A percentile compares a stretch with the other conserved stretches of the same genome.
These are phyloP conservation scores for Peromyscus polionotus DNA, from an alignment of 2,113 vertebrate species.

Conservation along the genomic window DNA sequence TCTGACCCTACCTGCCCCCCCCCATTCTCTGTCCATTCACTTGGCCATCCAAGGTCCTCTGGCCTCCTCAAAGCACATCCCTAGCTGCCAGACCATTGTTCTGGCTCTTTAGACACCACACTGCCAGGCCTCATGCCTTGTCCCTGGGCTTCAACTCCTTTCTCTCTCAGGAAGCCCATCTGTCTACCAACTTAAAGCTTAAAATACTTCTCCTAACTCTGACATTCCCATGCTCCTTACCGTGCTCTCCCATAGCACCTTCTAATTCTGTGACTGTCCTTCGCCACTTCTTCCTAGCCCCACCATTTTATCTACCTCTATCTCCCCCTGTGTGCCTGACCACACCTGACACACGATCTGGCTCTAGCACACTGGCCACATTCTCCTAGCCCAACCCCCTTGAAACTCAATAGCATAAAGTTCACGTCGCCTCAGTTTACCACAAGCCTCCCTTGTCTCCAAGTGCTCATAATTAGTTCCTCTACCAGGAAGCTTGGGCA, in stretches of 20 bases:
- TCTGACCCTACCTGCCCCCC: rapidly evolving
- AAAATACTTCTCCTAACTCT: background rate
- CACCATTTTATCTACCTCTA: background rate
- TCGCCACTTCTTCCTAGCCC: background rate
- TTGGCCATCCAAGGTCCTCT: background rate
- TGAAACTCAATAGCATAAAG: background rate
- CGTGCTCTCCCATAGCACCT: background rate
- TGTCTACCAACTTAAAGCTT: background rate
- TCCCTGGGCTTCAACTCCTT: background rate
- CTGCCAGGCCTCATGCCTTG: background rate
- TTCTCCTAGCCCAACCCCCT: background rate
- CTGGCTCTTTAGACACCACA: background rate
- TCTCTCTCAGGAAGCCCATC: background rate
- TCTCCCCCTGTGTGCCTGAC: background rate
- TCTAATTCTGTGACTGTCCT: background rate
- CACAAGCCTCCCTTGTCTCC: background rate
- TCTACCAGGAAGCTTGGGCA: background rate
- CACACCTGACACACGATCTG: background rate
- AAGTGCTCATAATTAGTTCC: background rate
- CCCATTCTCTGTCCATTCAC: no score
- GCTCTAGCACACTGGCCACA: background rate
- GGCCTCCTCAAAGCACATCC: background rate
- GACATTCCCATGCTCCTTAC: background rate
- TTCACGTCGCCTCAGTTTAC: background rate
- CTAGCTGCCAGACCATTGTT: background rate